A percentile compares a stretch with the other conserved stretches of the same genome.
These are phyloP conservation scores for Betta splendens DNA, from an alignment of 2,797 vertebrate genomes.

Conservation along the genomic window DNA sequence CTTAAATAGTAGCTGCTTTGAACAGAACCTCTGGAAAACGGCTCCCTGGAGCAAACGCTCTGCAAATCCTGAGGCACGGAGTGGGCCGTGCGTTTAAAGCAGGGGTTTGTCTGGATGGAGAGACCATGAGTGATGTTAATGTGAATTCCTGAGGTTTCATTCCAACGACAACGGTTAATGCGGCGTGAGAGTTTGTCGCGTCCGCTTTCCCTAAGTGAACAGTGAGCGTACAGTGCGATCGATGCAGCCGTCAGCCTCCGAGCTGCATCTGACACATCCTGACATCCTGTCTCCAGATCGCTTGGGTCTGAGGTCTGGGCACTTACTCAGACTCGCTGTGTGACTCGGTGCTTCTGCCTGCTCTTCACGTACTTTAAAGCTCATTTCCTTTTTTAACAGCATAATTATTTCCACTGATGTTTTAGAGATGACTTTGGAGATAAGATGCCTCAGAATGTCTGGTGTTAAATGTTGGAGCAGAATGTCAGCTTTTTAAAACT, in stretches of 20 bases:
- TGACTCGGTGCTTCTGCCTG: neutral
- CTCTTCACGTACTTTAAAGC: neutral
- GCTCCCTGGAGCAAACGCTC: constrained; percentile 27
- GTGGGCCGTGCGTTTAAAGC: constrained; percentile 16
- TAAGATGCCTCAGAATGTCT: neutral
- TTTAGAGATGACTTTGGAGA: neutral
- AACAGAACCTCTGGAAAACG: constrained; percentile 26
- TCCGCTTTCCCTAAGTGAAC: neutral
- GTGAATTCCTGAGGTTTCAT: neutral
- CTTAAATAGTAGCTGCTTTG: constrained; percentile 55
- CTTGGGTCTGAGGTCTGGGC: neutral
- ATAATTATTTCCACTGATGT: neutral
- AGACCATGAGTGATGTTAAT: neutral
- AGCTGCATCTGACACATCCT: neutral
- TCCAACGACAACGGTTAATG: neutral
- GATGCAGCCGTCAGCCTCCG: constrained; percentile 5
- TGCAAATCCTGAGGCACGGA: constrained; percentile 35
- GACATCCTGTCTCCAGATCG: neutral
- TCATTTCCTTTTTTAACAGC: neutral
- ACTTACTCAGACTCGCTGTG: neutral
- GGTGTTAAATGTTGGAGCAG: neutral
- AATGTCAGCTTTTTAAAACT: neutral
- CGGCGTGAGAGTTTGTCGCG: fast-evolving
- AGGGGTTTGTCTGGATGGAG: neutral
- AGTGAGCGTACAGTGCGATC: neutral